Base-by-base conservation (phyloP, 1,140 invertebrate genomes). In the Heliothis subflexa region DNA sequence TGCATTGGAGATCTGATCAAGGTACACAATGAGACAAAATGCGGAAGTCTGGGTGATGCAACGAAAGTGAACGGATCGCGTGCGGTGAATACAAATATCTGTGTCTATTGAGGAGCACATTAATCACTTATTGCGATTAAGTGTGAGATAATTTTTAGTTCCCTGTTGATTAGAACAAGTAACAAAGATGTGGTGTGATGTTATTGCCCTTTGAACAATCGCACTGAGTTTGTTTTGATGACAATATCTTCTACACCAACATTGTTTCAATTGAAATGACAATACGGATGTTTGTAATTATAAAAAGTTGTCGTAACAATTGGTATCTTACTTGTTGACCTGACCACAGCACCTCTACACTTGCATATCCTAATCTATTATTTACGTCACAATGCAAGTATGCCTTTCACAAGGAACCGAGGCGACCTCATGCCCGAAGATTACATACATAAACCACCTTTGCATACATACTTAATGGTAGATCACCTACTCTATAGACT, bases 61-160 rank as follows among this genome's bases (percentile, higher is more conserved):
- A 86, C 78, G 84, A 87, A 85, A 85, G 86, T 85, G 85, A 86
- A 79, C 78, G 81, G 78, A 75, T 82, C 45, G 82, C 79, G 78
- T 84, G 85, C 55, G 33, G n/a, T 74, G 78, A 81, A 84, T 83
- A 62, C 55, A 75, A 77, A 70, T 77, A 66, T 71, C 54, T 72
- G 54, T 78, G 28, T 68, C 33, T 75, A 57, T 75, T 68, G 47
- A 59, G 57, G 50, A 55, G 62, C 28, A 54, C 11, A 54, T 54
- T 68, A 66, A 77, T 68, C 61, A 68, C 14, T 45, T 57, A 68
- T 57, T 40, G n/a, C 61, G 74, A 77, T 59, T 57, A 33, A 52
- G 50, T 57, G 74, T 77, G 74, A 68, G 57, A 75, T 75, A 68
- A 64, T 66, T 76, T 28, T 52, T 52, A 76, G 61, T 77, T 75